Percentiles rank a stretch among this genome's conserved stretches.
Conservation (phyloP, 2,113 vertebrate species). For the Amblyopsis rosae region DNA sequence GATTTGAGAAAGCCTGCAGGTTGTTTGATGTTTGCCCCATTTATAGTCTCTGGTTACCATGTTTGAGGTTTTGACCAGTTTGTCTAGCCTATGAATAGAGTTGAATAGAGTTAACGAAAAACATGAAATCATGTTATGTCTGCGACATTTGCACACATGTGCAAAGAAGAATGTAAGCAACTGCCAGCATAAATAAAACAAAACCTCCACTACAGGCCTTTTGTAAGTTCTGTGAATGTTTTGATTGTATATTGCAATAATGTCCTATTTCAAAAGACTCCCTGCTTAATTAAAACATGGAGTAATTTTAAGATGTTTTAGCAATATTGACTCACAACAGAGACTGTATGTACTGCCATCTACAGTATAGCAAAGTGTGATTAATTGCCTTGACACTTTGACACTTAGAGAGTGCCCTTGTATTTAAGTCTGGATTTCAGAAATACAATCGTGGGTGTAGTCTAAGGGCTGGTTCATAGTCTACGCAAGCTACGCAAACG, state of each 20-base stretch:
- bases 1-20: constrained; percentile 35
- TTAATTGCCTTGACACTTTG: neutral
- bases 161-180: too few species aligned
- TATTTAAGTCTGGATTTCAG: constrained; percentile 9
- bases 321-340: too few species aligned
- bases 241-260: too few species aligned
- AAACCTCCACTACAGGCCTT: too few species aligned
- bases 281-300: too few species aligned
- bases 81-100: constrained; percentile 17
- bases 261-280: too few species aligned
- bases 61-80: constrained; percentile 25
- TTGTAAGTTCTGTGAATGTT: too few species aligned
- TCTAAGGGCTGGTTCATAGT: neutral
- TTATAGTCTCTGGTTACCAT: constrained; percentile 6
- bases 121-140: constrained; percentile 6
- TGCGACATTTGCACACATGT: neutral
- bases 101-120: constrained; percentile 8
- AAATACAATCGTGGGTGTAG: constrained; percentile 5
- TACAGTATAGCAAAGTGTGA: neutral
- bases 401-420: neutral
- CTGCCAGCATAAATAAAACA: too few species aligned
- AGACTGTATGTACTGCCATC: neutral
- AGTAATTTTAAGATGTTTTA: too few species aligned
- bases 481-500: too few species aligned
- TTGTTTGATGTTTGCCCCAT: constrained; percentile 26